Evolutionary conservation across 1,140 invertebrate species (phyloP), one percentile per base, ranked within the genome.

Genomic region (Drosophila saltans): DNA sequence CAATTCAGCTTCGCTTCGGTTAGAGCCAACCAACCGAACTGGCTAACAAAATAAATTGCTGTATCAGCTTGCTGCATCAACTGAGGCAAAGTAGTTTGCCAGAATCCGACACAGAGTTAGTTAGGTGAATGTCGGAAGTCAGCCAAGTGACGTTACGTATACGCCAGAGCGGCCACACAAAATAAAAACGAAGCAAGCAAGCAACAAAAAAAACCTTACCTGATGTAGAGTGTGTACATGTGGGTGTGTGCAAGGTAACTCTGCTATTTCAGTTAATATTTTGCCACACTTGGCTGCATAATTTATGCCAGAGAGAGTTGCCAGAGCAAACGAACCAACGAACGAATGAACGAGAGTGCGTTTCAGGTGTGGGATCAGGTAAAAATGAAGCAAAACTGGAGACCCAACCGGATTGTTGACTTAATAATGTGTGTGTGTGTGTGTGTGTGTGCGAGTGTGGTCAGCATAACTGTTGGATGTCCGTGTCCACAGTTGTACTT

Each of bases 231-330:
- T 66, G 67, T 60, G 68, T 70, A 64, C 61, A 71, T 82, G 83
- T 64, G 80, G 83, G 82, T 74, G 80, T 75, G 80, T 80, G 80
- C 65, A 2, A 24, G 45, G 43, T 45, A 45, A 45, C 43, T 48
- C 60, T 55, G 61, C 55, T 76, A 66, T 81, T 78, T 70, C 52
- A 89, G 84, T 83, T 83, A 89, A 89, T 88, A 89, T 80, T 89
- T 83, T 83, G 21, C 78, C 72, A 71, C 80, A 78, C 84, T 88
- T 68, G 79, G 84, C 77, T 83, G 83, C 81, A 89, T 89, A 89
- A 89, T 89, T 89, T 73, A 78, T 75, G 78, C 78, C 71, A 57
- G 71, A 66, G 65, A 66, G 48, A 63, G 72, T 76, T 76, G 74
- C 63, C 62, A 63, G 55, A 40, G 69, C 33, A 36, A 36, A 36